Percentiles rank a stretch among this genome's conserved stretches.
phyloP scores from a whole-genome alignment of 1,140 invertebrate genomes.

The Brachionus rubens region DNA sequence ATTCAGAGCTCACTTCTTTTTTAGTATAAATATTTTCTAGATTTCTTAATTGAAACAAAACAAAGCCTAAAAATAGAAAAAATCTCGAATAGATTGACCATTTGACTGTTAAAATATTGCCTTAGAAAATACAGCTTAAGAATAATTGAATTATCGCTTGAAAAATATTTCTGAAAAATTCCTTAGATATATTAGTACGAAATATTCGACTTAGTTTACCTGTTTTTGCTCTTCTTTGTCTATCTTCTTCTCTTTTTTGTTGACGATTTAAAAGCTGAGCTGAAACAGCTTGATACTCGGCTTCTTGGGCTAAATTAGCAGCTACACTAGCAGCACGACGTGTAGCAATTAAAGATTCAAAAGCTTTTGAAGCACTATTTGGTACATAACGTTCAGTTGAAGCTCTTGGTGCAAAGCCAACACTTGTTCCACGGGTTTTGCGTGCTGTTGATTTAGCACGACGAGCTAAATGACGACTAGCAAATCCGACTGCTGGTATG shows the following conservation, averaged over 20 bases:
- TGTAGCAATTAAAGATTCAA: constrained; percentile 8
- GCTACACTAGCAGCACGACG: constrained; percentile 41
- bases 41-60: no score
- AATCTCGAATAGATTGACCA: no score
- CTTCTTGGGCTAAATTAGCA: constrained; percentile 34
- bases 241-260: constrained; percentile 33
- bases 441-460: constrained; percentile 33
- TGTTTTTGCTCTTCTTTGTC: constrained; percentile 38
- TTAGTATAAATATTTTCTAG: not conserved
- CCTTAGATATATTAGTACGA: no score
- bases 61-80: no score
- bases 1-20: not conserved
- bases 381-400: constrained; percentile 35
- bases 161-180: not conserved
- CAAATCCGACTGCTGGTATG: constrained; percentile 33
- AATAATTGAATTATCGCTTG: no score
- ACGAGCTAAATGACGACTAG: constrained; percentile 38
- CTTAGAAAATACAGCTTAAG: no score
- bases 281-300: constrained; percentile 5
- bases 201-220: constrained; percentile 39
- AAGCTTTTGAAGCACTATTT: constrained; percentile 42
- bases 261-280: not conserved
- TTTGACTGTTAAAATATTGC: no score
- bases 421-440: constrained; percentile 32
- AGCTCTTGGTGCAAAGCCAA: constrained; percentile 29